These are phyloP conservation scores for Morone saxatilis DNA, from an alignment of 2,113 vertebrate species.

Conservation along the genomic window DNA sequence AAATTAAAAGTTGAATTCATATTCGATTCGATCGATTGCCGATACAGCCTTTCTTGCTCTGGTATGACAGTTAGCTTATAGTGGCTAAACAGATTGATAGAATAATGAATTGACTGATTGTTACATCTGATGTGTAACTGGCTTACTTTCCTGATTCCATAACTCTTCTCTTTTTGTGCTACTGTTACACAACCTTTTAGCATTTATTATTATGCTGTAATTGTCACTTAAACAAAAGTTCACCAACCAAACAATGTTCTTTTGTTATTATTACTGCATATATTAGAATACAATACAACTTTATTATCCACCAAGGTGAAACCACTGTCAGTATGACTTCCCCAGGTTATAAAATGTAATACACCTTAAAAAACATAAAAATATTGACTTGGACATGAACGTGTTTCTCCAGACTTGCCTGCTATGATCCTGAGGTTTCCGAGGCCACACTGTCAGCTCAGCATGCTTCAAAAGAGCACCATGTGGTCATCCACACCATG, in stretches of 20 bases:
- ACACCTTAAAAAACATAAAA: background rate
- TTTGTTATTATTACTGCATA: background rate
- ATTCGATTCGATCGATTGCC: background rate
- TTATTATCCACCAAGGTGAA: background rate
- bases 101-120: too few species aligned
- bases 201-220: too few species aligned
- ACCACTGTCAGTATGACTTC: background rate
- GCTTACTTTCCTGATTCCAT: too few species aligned
- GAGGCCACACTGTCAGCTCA: conserved; percentile 83
- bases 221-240: too few species aligned
- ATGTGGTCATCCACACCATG: conserved; percentile 83
- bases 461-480: conserved; percentile 84
- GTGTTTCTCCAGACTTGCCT: conserved; percentile 82
- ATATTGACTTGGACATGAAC: background rate
- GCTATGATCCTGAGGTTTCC: conserved; percentile 86
- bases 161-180: too few species aligned
- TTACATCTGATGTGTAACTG: too few species aligned
- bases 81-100: background rate
- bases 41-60: background rate
- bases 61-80: background rate
- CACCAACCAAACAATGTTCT: background rate
- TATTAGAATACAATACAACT: background rate
- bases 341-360: background rate
- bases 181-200: too few species aligned
- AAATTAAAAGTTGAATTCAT: background rate